Base-by-base conservation (phyloP, 2,888 invertebrate genomes). In the Agrilus mali region DNA sequence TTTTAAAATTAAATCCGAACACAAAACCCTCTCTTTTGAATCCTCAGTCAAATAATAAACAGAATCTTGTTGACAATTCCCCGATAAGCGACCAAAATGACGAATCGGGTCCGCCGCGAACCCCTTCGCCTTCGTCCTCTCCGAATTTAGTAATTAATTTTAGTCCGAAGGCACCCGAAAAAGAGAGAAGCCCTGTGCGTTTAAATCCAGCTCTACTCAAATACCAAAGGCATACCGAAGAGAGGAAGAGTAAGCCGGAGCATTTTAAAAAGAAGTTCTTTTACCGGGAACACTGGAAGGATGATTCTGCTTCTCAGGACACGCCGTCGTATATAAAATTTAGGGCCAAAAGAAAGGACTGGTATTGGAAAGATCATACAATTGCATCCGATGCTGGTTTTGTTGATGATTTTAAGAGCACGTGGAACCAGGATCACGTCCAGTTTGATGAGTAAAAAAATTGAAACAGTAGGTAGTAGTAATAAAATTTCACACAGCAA, bases 261-360 rank as follows among this genome's bases (percentile, higher is more conserved):
- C 85, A 85, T 67, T 87, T 86, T 66, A 87, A 88, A 68, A 88
- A 87, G 71, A 86, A 86, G 60, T 86, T 86, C 68, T 66, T 63
- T 50, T 82, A 84, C 53, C 72, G 78, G 59, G 83, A 74, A 69
- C 78, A 71, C 62, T 81, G 81, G 80, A 74, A 70, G 67, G 61
- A 61, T 46, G 61, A 63, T 41, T 47, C 50, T 15, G 52, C 57
- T 6, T 40, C 72, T 50, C 74, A 76, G 54, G 75, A 77, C 46
- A 27, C 27, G 27, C 27, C 27, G 2, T 27, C 27, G 8, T 27
- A 10, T 10, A 27, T 27, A 27, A 81, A 80, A 60, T 81, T 81
- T 65, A 71, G 78, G 49, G 81, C 81, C 4, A 82, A 82, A 58
- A 81, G 81, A 45, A 82, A 82, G 60, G 79, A 80, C 56, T 82